Evolutionary conservation across 2,113 vertebrate species (phyloP).

Genomic region (Theristicus caerulescens): DNA sequence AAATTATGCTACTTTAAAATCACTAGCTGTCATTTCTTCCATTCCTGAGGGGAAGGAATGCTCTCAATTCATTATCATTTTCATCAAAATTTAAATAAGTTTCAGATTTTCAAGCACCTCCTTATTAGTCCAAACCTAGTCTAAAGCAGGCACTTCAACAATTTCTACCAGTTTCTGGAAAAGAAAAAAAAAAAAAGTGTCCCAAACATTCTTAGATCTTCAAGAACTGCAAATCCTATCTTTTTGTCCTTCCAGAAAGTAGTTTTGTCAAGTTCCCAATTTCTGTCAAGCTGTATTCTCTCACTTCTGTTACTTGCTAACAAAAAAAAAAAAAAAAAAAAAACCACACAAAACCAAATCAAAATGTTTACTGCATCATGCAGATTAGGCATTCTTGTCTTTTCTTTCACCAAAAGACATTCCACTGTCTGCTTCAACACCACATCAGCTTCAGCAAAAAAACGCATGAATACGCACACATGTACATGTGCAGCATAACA

Average conservation of each 20-base stretch:
- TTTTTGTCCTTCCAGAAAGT: neutral
- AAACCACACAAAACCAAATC: neutral
- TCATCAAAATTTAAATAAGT: neutral
- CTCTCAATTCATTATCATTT: neutral
- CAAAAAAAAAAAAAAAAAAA: neutral
- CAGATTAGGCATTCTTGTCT: neutral
- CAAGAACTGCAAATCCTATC: neutral
- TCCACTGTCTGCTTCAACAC: neutral
- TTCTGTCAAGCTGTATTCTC: neutral
- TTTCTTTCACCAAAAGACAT: neutral
- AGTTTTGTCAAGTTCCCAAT: neutral
- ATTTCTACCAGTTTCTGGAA: neutral
- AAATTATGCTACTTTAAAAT: neutral
- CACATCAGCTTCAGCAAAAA: neutral
- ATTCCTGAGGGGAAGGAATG: neutral
- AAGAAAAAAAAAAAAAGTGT: neutral
- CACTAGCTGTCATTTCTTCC: neutral
- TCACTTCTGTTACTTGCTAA: neutral
- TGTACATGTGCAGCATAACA: accelerated
- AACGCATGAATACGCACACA: accelerated
- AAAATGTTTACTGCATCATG: neutral
- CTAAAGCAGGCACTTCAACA: neutral
- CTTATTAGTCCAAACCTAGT: neutral
- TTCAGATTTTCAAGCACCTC: neutral
- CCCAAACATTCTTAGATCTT: neutral